Evolutionary conservation across 2,797 vertebrate genomes (phyloP).

Genomic region (Anguilla pacifica): DNA sequence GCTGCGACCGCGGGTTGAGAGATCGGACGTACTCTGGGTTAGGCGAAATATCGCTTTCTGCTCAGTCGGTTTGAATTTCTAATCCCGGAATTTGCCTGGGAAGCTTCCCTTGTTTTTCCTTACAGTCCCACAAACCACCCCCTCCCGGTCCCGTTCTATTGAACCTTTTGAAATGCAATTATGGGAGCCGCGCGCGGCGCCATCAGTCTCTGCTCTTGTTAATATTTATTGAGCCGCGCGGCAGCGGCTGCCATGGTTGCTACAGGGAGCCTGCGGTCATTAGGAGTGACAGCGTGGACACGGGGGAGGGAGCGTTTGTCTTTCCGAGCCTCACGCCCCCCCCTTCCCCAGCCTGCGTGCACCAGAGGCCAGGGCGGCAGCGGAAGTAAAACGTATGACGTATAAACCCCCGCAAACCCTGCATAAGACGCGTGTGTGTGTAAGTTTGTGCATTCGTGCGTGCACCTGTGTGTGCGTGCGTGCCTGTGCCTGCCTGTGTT

Average conservation of each 20-base stretch:
- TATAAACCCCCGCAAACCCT: no score
- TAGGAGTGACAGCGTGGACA: constrained; percentile 55
- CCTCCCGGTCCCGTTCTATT: constrained; percentile 36
- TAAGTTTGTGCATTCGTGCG: neutral
- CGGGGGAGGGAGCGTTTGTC: constrained; percentile 38
- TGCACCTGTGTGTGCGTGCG: neutral
- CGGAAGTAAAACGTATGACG: neutral
- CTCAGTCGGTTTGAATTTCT: neutral
- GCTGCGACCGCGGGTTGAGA: neutral
- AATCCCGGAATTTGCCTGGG: neutral
- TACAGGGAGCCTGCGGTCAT: constrained; percentile 67
- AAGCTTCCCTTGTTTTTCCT: constrained; percentile 12
- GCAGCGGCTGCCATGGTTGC: constrained; percentile 70
- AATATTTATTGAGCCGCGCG: constrained; percentile 80
- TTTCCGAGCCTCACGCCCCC: constrained; percentile 6
- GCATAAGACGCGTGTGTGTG: neutral
- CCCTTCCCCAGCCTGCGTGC: neutral
- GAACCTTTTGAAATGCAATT: constrained; percentile 80
- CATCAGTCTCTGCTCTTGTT: constrained; percentile 78
- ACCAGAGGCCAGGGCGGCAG: neutral
- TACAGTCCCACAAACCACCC: constrained; percentile 1
- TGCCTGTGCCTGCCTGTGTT: no score
- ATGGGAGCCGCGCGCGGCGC: constrained; percentile 77
- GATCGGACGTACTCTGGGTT: neutral
- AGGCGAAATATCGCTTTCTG: neutral